Evolutionary conservation across 2,113 vertebrate genomes (phyloP), one percentile per base, ranked within the genome.

Genomic region (Alligator sinensis): DNA sequence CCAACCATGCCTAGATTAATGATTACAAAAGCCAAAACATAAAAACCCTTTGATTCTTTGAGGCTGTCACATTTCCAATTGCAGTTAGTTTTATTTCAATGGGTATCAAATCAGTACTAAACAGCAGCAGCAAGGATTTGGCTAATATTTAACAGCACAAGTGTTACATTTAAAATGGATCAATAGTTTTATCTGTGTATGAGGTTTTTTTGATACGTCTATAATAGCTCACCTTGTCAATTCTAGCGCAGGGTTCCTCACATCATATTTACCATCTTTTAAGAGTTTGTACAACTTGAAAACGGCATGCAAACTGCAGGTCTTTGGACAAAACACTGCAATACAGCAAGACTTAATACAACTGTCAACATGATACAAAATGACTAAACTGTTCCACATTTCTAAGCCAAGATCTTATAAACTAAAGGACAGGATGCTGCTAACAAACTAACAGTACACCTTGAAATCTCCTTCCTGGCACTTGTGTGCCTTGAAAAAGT

Each of bases 251-350:
- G 59, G 85, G 8, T 9, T 4, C 93, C 9, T 85, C 16, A 13
- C 64, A 85, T 57, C 30, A 34, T 0, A 0, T 19, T 5, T 72
- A 28, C 24, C 27, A 47, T 47, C 12, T 9, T 62, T 3, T 27
- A 1, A 6, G 34, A 10, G 85, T 70, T 82, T 72, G 9, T 54
- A 16, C 18, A 59, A 70, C 21, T 22, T 24, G 21, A 15, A 78
- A 66, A n/a, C 64, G 18, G 64, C n/a, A 62, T 24, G 5, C 14
- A 62, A 25, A n/a, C 2, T 18, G 16, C 6, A 22, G 47, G 47
- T 77, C 62, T 93, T 84, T 47, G 11, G 30, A 76, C 87, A 88
- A 4, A 78, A 13, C 88, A 47, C 3, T 0, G 6, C 6, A 14
- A 15, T 38, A 11, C 12, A 60, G 11, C 24, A 76, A 90, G 82